phyloP scores from a whole-genome alignment of 2,797 vertebrate species.

The Ibycter americanus region DNA sequence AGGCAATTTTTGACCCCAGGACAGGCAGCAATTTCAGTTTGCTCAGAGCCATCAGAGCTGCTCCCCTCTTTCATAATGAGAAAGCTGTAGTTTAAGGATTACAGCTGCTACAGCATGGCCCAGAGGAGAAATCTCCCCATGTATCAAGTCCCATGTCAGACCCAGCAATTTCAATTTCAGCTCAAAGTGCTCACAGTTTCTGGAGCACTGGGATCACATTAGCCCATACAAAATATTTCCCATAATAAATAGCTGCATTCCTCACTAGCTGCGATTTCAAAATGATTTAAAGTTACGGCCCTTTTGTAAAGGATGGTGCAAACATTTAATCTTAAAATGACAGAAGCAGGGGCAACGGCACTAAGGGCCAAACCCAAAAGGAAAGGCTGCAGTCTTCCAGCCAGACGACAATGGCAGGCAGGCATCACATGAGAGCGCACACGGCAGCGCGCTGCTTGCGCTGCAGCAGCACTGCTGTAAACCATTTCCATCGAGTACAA shows the following conservation, averaged over 20 bases:
- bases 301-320: not conserved
- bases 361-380: not conserved
- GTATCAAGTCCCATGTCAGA: not conserved
- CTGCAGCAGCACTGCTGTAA: not conserved
- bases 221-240: not conserved
- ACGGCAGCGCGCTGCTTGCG: not conserved
- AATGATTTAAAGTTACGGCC: not conserved
- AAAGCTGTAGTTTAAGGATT: slow-evolving; percentile 2
- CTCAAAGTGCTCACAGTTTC: not conserved
- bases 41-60: not conserved
- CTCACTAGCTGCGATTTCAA: not conserved
- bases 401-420: not conserved
- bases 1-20: not conserved
- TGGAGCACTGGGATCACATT: not conserved
- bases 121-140: not conserved
- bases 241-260: not conserved
- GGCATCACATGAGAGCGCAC: not conserved
- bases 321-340: not conserved
- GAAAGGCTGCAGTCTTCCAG: not conserved
- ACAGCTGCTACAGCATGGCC: not conserved
- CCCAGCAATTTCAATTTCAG: not conserved
- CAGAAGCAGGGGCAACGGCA: not conserved
- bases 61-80: not conserved
- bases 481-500: not conserved
- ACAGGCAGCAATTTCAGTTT: not conserved